Base-by-base conservation (phyloP, 1,140 invertebrate genomes). In the Antheraea mylitta region DNA sequence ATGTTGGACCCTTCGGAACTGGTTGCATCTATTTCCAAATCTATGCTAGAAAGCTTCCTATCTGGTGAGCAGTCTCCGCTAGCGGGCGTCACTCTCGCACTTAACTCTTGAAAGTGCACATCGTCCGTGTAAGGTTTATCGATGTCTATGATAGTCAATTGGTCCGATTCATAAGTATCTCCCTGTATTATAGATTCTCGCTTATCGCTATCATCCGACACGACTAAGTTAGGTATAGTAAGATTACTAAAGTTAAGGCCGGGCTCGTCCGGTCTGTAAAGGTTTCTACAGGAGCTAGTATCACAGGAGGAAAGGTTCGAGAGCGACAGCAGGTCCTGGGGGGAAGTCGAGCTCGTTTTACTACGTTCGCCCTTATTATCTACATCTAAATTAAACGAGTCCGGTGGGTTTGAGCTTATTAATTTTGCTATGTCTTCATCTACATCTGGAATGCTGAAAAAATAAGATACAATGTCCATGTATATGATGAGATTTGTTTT, bases 1-100 rank as follows among this genome's bases (percentile, higher is more conserved):
- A 94, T 95, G 69, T 95, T 95, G 73, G 94, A 94, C 68, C 94
- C 95, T 38, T 95, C 87, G 5, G 95, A 94, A 77, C 94, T 94
- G 70, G 79, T 88, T 30, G 79, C 82, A 30, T 90, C 86, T 65
- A 90, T 80, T 66, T 92, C 90, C 73, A 92, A 81, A 64, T 90
- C 90, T 53, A 88, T 81, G 68, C 90, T 90, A 22, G 90, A 92
- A 9, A 86, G 82, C 18, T 82, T 85, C 53, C 86, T 76, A 37
- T 90, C 89, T 3, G 90, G 90, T 58, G 88, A 89, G 66, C 82
- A 81, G 6, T 90, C 87, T 0, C 86, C 86, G 64, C 87, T 90
- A 0, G 68, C 75, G 9, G 86, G 80, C 18, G 79, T 81, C 0
- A 70, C 77, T 65, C 87, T 71, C 5, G 79, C 82, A 66, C 78